Percentiles rank a stretch among this genome's conserved stretches.
phyloP scores from a whole-genome alignment of 2,888 invertebrate species.

The Falcaria lacertinaria region DNA sequence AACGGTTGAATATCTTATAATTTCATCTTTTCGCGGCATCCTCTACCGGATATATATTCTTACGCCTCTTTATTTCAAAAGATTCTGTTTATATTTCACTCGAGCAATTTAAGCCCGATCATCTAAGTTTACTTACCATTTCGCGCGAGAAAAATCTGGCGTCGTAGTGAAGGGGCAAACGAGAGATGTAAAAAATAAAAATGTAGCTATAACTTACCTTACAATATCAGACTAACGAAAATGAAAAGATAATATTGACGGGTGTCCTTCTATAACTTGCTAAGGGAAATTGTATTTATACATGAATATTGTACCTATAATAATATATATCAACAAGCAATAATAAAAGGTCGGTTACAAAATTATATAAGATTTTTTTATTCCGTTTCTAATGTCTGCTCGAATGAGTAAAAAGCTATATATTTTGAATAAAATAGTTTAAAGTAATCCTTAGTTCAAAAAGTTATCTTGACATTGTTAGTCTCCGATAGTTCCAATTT shows the following conservation, averaged over 20 bases:
- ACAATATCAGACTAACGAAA: conserved; percentile 4
- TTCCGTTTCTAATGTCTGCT: too few relatives aligned
- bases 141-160: conserved; percentile 37
- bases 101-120: conserved; percentile 42
- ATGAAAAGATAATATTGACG: conserved; percentile 3
- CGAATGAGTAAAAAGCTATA: too few relatives aligned
- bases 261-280: not conserved
- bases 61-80: conserved; percentile 49
- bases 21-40: too few relatives aligned
- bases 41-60: too few relatives aligned
- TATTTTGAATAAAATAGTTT: too few relatives aligned
- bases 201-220: not conserved
- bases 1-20: too few relatives aligned
- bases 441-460: too few relatives aligned
- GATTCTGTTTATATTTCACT: conserved; percentile 57
- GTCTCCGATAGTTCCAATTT: too few relatives aligned
- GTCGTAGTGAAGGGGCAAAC: conserved; percentile 17
- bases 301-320: not conserved
- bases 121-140: conserved; percentile 57
- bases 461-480: too few relatives aligned
- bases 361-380: too few relatives aligned
- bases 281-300: not conserved
- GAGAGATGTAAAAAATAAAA: conserved; percentile 15
- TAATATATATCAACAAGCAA: too few relatives aligned
- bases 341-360: too few relatives aligned